These are phyloP conservation scores for Phrynosoma blainvillii DNA, from an alignment of 2,113 vertebrate genomes.

Conservation along the genomic window DNA sequence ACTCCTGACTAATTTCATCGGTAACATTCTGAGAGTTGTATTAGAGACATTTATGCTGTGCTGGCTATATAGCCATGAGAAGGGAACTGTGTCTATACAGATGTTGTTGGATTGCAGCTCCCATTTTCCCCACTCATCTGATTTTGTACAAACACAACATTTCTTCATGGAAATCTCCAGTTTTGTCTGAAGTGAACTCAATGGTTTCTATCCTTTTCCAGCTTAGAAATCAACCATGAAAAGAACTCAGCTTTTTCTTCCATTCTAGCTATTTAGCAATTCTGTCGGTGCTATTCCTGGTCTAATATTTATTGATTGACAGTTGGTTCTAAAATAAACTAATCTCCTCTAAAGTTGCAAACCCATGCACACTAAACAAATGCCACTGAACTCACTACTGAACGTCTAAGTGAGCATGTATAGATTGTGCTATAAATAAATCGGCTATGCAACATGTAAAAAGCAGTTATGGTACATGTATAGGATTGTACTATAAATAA, in stretches of 20 bases:
- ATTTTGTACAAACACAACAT: background rate
- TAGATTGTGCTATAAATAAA: background rate
- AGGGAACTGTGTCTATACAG: too few species aligned
- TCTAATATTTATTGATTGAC: constrained; percentile 2
- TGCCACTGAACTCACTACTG: background rate
- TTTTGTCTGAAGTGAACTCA: constrained; percentile 10
- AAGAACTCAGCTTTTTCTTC: background rate
- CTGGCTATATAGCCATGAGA: too few species aligned
- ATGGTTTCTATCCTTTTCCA: background rate
- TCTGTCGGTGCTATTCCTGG: constrained; percentile 28
- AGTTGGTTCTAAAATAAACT: constrained; percentile 23
- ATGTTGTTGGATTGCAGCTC: too few species aligned
- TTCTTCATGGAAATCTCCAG: background rate
- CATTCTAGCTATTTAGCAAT: constrained; percentile 31
- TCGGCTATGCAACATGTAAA: background rate
- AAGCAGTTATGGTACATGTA: background rate
- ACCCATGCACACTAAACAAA: background rate
- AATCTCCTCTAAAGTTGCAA: background rate
- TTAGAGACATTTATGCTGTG: too few species aligned
- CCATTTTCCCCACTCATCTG: too few species aligned
- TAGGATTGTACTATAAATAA: background rate
- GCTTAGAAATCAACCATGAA: background rate
- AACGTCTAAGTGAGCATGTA: background rate
- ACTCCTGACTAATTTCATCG: too few species aligned
- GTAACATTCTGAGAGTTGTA: too few species aligned